Conservation (phyloP, 2,113 vertebrate species). For the Gobio gobio region DNA sequence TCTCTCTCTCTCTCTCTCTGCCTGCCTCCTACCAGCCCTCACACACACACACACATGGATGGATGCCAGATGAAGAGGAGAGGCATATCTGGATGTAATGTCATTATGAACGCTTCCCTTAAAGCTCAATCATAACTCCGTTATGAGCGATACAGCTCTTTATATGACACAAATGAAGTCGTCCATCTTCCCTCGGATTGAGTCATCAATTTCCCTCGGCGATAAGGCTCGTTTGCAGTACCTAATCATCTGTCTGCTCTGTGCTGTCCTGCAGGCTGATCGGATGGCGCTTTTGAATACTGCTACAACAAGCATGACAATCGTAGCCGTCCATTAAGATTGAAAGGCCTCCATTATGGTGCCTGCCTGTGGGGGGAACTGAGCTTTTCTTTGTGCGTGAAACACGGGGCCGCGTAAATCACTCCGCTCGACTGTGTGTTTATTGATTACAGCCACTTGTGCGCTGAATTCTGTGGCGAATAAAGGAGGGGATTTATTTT, state of each 20-base stretch:
- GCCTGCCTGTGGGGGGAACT: slow-evolving; percentile 88
- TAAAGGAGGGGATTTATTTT: slow-evolving; percentile 97
- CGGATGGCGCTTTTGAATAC: slow-evolving; percentile 96
- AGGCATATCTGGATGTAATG: slow-evolving; percentile 98
- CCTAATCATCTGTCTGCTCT: slow-evolving; percentile 97
- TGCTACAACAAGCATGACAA: slow-evolving; percentile 89
- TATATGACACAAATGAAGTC: slow-evolving; percentile 97
- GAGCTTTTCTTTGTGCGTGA: slow-evolving; percentile 90
- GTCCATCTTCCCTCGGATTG: slow-evolving; percentile 95
- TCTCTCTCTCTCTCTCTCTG: not conserved
- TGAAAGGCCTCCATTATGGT: slow-evolving; percentile 91
- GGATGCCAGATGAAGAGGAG: slow-evolving; percentile 94
- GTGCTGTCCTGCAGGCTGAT: slow-evolving; percentile 93
- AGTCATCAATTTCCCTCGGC: slow-evolving; percentile 96
- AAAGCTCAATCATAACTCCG: slow-evolving; percentile 97
- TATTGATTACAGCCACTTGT: slow-evolving; percentile 98
- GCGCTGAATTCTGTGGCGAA: slow-evolving; percentile 93
- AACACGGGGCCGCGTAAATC: slow-evolving; percentile 91
- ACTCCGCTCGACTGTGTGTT: slow-evolving; percentile 89
- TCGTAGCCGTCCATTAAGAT: slow-evolving; percentile 91
- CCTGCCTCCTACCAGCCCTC: not conserved
- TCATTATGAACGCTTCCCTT: slow-evolving; percentile 98
- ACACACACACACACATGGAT: slow-evolving; percentile 77
- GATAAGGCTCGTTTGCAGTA: slow-evolving; percentile 96
- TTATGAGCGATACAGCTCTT: slow-evolving; percentile 96